Evolutionary conservation across 2,113 vertebrate species (phyloP).

Genomic region (Oplegnathus fasciatus): DNA sequence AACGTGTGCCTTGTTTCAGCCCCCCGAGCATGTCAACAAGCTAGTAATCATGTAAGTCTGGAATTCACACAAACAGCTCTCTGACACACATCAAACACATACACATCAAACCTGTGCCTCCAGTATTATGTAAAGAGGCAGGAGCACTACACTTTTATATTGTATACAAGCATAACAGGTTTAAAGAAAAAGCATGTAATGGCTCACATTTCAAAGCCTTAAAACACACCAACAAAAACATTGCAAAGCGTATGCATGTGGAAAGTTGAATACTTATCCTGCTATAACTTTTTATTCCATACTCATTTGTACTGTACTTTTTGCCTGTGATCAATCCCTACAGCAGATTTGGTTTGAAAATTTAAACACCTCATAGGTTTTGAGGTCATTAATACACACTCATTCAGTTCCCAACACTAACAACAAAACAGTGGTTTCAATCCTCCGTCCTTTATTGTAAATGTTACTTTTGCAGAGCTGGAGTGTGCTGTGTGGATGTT

Average conservation of each 20-base stretch:
- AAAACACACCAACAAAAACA: constrained; percentile 5
- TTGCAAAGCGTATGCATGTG: background rate
- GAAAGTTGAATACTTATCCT: background rate
- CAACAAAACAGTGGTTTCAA: background rate
- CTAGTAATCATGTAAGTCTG: constrained; percentile 34
- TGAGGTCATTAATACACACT: background rate
- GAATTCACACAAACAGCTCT: constrained; percentile 66
- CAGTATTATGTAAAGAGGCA: constrained; percentile 67
- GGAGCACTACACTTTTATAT: background rate
- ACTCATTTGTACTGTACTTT: background rate
- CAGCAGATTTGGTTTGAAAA: background rate
- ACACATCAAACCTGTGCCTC: constrained; percentile 78
- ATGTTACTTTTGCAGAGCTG: constrained; percentile 18
- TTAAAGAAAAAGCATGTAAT: constrained; percentile 8
- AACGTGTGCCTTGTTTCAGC: background rate
- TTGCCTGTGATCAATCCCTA: background rate
- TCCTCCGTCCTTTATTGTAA: background rate
- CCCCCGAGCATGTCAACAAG: constrained; percentile 19
- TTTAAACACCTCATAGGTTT: constrained; percentile 12
- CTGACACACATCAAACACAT: constrained; percentile 55
- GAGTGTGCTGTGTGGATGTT: background rate
- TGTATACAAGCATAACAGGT: constrained; percentile 46
- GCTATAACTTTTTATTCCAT: background rate
- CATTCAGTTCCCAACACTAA: background rate
- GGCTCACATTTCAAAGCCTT: constrained; percentile 13